Base-by-base conservation (phyloP, 1,140 invertebrate species). In the Globodera ellingtonae region DNA sequence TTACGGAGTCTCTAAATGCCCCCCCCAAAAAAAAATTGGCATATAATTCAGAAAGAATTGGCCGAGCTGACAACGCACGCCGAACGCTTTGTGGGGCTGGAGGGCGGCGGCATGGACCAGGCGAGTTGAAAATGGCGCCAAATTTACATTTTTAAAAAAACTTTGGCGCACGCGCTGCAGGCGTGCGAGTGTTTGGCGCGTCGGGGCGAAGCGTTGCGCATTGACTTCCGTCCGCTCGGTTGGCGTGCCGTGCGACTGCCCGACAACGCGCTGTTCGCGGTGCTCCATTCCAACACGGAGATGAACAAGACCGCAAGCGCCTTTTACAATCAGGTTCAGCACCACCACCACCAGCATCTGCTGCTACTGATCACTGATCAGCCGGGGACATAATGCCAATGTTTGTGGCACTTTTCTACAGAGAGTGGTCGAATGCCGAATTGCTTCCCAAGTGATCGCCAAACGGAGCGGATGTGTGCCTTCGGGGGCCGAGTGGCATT, bases 81-180 rank as follows among this genome's bases (percentile, higher is more conserved):
- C 9, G 85, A 85, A 69, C 72, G 83, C 18, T 81, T 84, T 18
- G 82, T 83, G 0, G 84, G 83, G 7, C n/a, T 81, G 50, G 85
- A 85, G 48, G 98, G 97, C 62, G 87, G 87, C 10, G 97, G 97
- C 82, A 99, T 99, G 98, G 98, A 99, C 90, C 98, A 99, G 91
- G 96, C 97, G 0, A 76, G 79, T 44, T 24, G 35, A 65, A 74
- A 74, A 52, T 71, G 13, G n/a, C 1, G 24, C n/a, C n/a, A 24
- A 35, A 7, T 44, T 50, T 35, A 35, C 35, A 50, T 72, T n/a
- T n/a, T n/a, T n/a, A 6, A 56, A 72, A 6, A 56, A 72, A 72
- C 71, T 24, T 50, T n/a, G 35, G 35, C 52, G 47, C 24, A 4
- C 52, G 7, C 35, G 8, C 71, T 44, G 1, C 5, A 72, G n/a